Conservation (phyloP, 2,797 vertebrate genomes). For the Coranthus polyacanthus region DNA sequence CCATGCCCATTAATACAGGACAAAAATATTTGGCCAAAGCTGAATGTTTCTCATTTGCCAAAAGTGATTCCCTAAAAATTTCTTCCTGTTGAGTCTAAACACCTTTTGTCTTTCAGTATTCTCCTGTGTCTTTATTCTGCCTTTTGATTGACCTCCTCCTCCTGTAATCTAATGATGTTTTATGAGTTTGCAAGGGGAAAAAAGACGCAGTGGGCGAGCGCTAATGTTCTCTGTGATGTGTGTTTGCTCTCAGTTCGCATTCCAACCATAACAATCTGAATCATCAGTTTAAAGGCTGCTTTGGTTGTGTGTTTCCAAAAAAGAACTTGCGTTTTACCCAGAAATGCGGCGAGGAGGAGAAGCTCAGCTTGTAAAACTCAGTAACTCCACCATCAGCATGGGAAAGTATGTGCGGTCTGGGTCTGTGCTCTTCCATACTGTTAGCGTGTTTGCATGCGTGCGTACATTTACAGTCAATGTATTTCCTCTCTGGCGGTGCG, state of each 20-base stretch:
- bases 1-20: not conserved
- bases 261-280: constrained; percentile 81
- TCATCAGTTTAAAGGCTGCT: constrained; percentile 72
- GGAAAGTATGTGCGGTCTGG: constrained; percentile 76
- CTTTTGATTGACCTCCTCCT: constrained; percentile 61
- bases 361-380: constrained; percentile 71
- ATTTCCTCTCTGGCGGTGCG: constrained; percentile 8
- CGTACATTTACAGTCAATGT: constrained; percentile 13
- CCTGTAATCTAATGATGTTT: constrained; percentile 68
- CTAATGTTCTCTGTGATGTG: constrained; percentile 75
- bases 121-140: constrained; percentile 33
- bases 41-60: not conserved
- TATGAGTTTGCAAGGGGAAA: constrained; percentile 48
- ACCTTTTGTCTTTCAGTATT: constrained; percentile 12
- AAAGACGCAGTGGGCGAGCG: constrained; percentile 54
- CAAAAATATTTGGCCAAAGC: constrained; percentile 4
- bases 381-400: constrained; percentile 63
- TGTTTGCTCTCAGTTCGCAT: constrained; percentile 73
- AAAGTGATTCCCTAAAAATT: constrained; percentile 5
- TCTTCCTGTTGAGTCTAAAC: not conserved
- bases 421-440: constrained; percentile 18
- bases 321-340: constrained; percentile 61
- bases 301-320: constrained; percentile 72
- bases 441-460: constrained; percentile 30
- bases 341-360: constrained; percentile 63